Evolutionary conservation across 1,140 invertebrate species (phyloP).

Genomic region (Penaeus japonicus): DNA sequence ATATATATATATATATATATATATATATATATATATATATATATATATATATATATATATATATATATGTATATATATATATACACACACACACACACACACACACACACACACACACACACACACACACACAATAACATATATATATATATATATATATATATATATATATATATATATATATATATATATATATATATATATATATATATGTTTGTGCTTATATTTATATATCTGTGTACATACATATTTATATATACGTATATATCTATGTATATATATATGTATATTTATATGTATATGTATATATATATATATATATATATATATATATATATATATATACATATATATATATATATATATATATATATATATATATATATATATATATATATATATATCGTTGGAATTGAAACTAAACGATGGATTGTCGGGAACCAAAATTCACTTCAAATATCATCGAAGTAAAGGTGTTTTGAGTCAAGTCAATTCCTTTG

Average conservation of each 20-base stretch:
- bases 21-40: background rate
- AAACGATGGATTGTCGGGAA: too few species aligned
- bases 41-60: constrained; percentile 15
- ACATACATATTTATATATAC: background rate
- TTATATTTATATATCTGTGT: background rate
- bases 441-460: too few species aligned
- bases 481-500: too few species aligned
- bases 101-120: background rate
- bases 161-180: constrained; percentile 26
- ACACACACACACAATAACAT: background rate
- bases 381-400: too few species aligned
- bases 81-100: background rate
- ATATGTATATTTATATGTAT: background rate
- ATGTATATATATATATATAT: constrained; percentile 9
- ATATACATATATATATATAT: constrained; percentile 20
- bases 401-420: too few species aligned
- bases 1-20: constrained; percentile 21
- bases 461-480: too few species aligned
- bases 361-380: background rate
- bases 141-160: constrained; percentile 22
- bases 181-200: background rate
- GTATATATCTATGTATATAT: constrained; percentile 7
- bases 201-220: background rate
- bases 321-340: constrained; percentile 30
- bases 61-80: constrained; percentile 18